phyloP scores from a whole-genome alignment of 2,797 vertebrate genomes.

The Alfaro cultratus region DNA sequence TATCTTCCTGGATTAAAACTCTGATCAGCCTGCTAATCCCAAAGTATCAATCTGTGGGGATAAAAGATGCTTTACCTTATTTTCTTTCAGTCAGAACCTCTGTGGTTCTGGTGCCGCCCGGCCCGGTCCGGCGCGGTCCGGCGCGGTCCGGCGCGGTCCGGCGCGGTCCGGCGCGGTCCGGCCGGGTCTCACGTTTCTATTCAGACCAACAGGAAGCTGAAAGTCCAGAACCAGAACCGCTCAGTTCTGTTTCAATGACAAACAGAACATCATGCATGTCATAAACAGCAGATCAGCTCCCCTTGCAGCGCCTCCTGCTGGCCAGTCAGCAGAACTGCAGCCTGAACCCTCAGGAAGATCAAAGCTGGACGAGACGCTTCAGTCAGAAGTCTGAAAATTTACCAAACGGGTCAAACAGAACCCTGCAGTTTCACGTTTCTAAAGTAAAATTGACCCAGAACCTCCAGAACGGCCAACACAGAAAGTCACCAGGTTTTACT shows the following conservation, averaged over 20 bases:
- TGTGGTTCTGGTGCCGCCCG: background rate
- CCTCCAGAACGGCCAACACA: background rate
- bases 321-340: background rate
- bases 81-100: background rate
- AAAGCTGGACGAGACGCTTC: background rate
- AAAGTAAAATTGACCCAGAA: background rate
- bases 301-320: conserved; percentile 26
- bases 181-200: background rate
- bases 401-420: background rate
- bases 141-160: too few species aligned
- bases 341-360: background rate
- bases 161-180: too few species aligned
- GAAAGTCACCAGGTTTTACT: background rate
- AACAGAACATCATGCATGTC: conserved; percentile 19
- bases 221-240: background rate
- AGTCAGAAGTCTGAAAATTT: background rate
- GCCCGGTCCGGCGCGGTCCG: too few species aligned
- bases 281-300: background rate
- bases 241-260: conserved; percentile 7
- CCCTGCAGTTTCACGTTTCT: background rate
- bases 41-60: background rate
- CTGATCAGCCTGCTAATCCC: background rate
- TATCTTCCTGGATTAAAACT: background rate
- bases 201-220: background rate
- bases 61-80: background rate